Conservation (phyloP, 2,113 vertebrate genomes). For the Azemiops feae region DNA sequence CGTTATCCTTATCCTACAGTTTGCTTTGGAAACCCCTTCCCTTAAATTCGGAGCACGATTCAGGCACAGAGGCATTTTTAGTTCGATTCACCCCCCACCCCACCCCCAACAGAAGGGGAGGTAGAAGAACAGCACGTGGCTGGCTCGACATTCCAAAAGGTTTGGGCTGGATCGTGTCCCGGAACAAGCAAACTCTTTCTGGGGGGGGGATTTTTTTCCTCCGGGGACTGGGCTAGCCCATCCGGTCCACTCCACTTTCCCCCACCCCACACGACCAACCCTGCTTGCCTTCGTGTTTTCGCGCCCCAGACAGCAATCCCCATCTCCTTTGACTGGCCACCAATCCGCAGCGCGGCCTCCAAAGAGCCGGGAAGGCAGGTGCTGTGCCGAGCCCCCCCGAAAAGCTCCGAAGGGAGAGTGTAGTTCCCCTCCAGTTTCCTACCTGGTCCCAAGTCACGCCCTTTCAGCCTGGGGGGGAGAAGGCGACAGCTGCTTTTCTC, state of each 20-base stretch:
- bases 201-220: neutral
- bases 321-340: neutral
- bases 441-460: constrained; percentile 36
- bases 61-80: neutral
- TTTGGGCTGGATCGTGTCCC: neutral
- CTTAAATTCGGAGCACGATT: neutral
- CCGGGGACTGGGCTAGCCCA: neutral
- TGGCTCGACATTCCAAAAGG: neutral
- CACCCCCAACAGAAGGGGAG: no score
- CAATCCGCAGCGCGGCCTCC: neutral
- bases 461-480: neutral
- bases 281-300: neutral
- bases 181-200: neutral
- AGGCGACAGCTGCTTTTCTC: neutral
- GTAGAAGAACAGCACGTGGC: neutral
- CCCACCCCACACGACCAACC: neutral
- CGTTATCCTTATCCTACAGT: neutral
- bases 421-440: constrained; percentile 19
- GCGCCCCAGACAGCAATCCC: neutral
- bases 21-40: neutral
- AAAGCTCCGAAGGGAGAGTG: neutral
- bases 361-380: neutral
- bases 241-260: neutral
- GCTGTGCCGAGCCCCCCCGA: neutral
- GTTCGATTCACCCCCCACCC: no score